These are phyloP conservation scores for Bos indicus DNA, from an alignment of 2,113 vertebrate species.

Conservation along the genomic window DNA sequence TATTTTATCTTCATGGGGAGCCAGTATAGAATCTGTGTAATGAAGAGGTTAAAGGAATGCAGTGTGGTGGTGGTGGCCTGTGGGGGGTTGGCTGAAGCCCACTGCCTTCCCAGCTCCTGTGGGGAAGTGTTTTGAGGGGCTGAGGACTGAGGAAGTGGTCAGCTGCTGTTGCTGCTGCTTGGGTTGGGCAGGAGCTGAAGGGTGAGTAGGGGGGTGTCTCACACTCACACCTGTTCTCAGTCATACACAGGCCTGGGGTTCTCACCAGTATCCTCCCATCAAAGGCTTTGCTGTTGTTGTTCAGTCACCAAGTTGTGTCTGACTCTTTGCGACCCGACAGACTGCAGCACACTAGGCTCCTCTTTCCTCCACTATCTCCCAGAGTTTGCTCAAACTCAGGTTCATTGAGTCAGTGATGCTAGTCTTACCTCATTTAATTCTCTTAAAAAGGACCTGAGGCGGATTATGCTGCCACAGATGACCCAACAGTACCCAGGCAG, in stretches of 20 bases:
- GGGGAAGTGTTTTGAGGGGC: neutral
- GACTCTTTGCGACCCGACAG: neutral
- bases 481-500: neutral
- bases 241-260: neutral
- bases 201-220: rapidly evolving
- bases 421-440: neutral
- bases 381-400: neutral
- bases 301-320: neutral
- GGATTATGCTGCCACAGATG: neutral
- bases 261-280: neutral
- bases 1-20: neutral
- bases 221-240: neutral
- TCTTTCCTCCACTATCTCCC: neutral
- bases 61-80: neutral
- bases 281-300: neutral
- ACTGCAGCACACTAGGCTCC: neutral
- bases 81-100: neutral
- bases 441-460: neutral
- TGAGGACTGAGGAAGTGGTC: neutral
- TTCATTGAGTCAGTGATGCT: neutral
- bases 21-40: neutral
- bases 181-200: rapidly evolving
- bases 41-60: neutral
- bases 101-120: neutral
- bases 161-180: neutral